Evolutionary conservation across 2,888 invertebrate species (phyloP).

Genomic region (Drosophila tanythrix): DNA sequence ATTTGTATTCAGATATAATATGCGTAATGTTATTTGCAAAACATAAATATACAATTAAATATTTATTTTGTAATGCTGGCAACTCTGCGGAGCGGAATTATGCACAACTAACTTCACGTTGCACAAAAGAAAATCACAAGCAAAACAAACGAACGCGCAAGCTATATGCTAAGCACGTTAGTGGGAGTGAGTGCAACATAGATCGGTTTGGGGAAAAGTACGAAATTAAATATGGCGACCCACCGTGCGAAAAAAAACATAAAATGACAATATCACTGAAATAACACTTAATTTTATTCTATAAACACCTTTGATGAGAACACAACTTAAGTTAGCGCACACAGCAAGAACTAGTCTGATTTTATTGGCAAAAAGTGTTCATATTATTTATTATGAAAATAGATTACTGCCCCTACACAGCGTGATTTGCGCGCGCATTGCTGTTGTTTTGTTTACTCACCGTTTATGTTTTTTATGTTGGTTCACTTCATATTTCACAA

Average conservation of each 20-base stretch:
- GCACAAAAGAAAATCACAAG: conserved; percentile 75
- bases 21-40: not conserved
- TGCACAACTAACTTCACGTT: conserved; percentile 74
- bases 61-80: conserved; percentile 40
- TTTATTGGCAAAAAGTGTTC: not conserved
- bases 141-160: conserved; percentile 71
- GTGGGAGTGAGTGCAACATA: conserved; percentile 58
- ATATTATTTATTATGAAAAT: not conserved
- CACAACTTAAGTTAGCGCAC: not conserved
- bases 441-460: conserved; percentile 49
- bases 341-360: not conserved
- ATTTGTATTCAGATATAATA: not conserved
- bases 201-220: conserved; percentile 42
- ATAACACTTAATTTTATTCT: conserved; percentile 34
- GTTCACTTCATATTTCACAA: conserved; percentile 65
- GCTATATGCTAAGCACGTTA: conserved; percentile 41
- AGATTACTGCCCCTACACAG: not conserved
- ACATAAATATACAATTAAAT: conserved; percentile 15
- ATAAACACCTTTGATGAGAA: not conserved
- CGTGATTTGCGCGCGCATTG: conserved; percentile 63
- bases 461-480: conserved; percentile 39
- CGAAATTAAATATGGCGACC: conserved; percentile 78
- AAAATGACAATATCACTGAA: conserved; percentile 27
- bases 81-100: conserved; percentile 54
- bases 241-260: conserved; percentile 49